Percentiles rank a stretch among this genome's conserved stretches.
Evolutionary conservation across 1,140 invertebrate genomes (phyloP).

Genomic region (Phymastichus coffea): DNA sequence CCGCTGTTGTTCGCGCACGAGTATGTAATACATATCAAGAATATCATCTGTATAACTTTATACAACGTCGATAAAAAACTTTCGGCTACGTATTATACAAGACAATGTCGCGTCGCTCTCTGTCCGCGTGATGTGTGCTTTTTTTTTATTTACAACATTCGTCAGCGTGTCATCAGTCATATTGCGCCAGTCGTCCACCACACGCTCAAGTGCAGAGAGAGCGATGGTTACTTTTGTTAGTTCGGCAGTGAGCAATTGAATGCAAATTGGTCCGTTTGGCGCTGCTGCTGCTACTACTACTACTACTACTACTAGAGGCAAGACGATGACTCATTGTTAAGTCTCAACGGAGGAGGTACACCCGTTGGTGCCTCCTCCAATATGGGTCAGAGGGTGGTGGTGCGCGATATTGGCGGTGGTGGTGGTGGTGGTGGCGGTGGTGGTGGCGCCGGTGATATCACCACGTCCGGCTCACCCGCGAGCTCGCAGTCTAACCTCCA

Average conservation of each 20-base stretch:
- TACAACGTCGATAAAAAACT: too few species aligned
- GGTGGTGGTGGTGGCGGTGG: constrained; percentile 44
- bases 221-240: too few species aligned
- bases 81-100: too few species aligned
- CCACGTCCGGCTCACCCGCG: constrained; percentile 52
- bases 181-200: too few species aligned
- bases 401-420: constrained; percentile 39
- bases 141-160: too few species aligned
- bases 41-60: too few species aligned
- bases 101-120: too few species aligned
- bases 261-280: not conserved
- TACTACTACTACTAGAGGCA: not conserved
- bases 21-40: too few species aligned
- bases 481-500: constrained; percentile 56
- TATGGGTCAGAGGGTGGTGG: constrained; percentile 55
- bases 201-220: too few species aligned
- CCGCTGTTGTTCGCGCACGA: too few species aligned
- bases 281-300: not conserved
- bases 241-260: not conserved
- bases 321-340: not conserved
- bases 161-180: too few species aligned
- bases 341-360: constrained; percentile 33
- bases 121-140: too few species aligned
- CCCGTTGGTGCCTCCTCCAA: constrained; percentile 53
- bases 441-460: constrained; percentile 49